phyloP scores from a whole-genome alignment of 2,113 vertebrate species.

The Melanocharis versteri region DNA sequence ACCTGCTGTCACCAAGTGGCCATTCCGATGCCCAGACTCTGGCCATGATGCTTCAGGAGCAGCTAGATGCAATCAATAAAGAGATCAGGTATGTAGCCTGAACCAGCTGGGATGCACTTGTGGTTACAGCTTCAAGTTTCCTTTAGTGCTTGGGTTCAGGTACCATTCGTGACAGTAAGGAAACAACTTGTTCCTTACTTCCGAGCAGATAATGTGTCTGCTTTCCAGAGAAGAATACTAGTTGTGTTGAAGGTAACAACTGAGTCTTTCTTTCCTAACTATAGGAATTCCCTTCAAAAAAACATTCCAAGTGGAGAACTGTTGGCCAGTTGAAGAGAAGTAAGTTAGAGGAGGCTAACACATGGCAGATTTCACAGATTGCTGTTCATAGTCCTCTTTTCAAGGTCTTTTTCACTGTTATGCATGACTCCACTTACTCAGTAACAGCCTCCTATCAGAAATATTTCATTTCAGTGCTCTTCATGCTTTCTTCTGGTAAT shows the following conservation, averaged over 20 bases:
- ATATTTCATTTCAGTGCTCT: not conserved
- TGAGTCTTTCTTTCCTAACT: not conserved
- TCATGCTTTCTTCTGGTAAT: not conserved
- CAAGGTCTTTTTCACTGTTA: not conserved
- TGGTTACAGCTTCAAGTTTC: not conserved
- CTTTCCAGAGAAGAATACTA: not conserved
- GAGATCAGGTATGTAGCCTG: constrained; percentile 86
- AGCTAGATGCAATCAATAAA: constrained; percentile 98
- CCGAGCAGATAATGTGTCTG: not conserved
- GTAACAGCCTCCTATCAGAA: not conserved
- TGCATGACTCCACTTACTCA: not conserved
- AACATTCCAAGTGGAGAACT: not conserved
- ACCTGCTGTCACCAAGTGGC: constrained; percentile 92
- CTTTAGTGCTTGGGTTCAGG: not conserved
- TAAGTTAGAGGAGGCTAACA: not conserved
- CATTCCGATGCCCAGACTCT: constrained; percentile 97
- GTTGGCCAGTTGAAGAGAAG: not conserved
- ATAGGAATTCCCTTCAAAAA: not conserved
- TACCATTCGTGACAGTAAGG: not conserved
- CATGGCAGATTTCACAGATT: not conserved
- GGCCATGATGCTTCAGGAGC: constrained; percentile 99
- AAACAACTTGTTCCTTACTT: not conserved
- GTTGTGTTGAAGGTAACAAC: not conserved
- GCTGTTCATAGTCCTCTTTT: not conserved
- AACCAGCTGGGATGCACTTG: not conserved